Evolutionary conservation across 2,797 vertebrate species (phyloP), one percentile per base, ranked within the genome.

Genomic region (Apogon talboti): DNA sequence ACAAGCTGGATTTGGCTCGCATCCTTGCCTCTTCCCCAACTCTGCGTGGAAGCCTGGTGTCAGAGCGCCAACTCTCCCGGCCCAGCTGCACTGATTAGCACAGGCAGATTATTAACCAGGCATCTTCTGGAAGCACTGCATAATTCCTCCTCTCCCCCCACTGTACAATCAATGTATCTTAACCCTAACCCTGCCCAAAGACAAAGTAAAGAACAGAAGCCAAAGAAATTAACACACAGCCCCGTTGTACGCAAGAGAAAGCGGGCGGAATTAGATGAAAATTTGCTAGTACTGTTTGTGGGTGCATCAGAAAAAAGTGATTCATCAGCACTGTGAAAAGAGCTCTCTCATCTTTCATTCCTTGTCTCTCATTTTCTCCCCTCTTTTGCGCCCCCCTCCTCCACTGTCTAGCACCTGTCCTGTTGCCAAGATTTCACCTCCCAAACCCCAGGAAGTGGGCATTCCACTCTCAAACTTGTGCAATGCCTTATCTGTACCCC

Each of bases 51-150:
- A 90, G 84, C 83, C 76, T 88, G 79, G 93, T 95, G 94, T 95
- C 93, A 93, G 86, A 88, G 90, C 93, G 93, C 92, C 94, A 95
- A 92, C 90, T 88, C 76, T 88, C 88, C 90, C 95, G 88, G 94
- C 93, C 94, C 94, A 96, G 93, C 93, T 95, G 94, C 91, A 93
- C 71, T 70, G 88, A 95, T 93, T 94, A 97, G 95, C 84, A 93
- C 94, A 90, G 90, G 90, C 89, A 95, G 94, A 96, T 96, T 96
- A 96, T 97, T 97, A 96, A 94, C 94, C 91, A 94, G 91, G 93
- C 92, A 93, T 94, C 94, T 96, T 93, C 93, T 92, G 92, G 91
- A 96, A 90, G 74, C 77, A 19, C 58, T 11, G 83, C 89, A 69
- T 84, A 84, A 78, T 75, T 66, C 60, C 64, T 55, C 49, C 77